phyloP scores from a whole-genome alignment of 2,797 vertebrate genomes.

The Dendrocincla tyrannina region DNA sequence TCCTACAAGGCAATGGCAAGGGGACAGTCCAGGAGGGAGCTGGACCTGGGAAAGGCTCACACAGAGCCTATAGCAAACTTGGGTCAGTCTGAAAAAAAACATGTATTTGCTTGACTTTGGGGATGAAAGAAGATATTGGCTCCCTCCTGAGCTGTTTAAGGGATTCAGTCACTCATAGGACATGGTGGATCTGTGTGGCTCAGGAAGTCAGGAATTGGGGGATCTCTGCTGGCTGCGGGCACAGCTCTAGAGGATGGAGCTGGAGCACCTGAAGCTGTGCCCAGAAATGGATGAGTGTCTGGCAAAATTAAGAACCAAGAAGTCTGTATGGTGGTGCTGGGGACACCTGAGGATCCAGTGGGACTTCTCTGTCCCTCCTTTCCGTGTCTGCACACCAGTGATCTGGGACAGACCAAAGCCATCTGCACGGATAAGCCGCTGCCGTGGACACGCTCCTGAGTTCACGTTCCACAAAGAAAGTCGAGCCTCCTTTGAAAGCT shows the following conservation, averaged over 20 bases:
- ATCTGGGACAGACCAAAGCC: not conserved
- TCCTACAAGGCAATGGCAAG: not conserved
- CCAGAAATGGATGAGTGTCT: accelerated
- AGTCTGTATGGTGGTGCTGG: not conserved
- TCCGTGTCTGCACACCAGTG: accelerated
- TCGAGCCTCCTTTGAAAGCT: not conserved
- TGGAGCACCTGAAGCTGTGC: not conserved
- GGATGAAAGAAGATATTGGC: not conserved
- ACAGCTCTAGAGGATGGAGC: not conserved
- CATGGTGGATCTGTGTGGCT: not conserved
- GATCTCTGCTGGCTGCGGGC: not conserved
- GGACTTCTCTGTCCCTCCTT: not conserved
- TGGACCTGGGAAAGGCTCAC: not conserved
- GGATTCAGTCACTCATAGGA: not conserved
- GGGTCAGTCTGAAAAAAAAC: not conserved
- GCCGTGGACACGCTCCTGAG: not conserved
- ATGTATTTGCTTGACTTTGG: not conserved
- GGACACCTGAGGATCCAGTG: not conserved
- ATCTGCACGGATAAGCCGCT: not conserved
- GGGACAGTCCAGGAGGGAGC: not conserved
- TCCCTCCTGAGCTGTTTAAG: not conserved
- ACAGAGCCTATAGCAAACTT: not conserved
- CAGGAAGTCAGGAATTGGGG: not conserved
- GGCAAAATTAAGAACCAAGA: not conserved
- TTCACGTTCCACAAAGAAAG: not conserved